Evolutionary conservation across 2,113 vertebrate species (phyloP), one percentile per base, ranked within the genome.

Genomic region (Psophia crepitans): DNA sequence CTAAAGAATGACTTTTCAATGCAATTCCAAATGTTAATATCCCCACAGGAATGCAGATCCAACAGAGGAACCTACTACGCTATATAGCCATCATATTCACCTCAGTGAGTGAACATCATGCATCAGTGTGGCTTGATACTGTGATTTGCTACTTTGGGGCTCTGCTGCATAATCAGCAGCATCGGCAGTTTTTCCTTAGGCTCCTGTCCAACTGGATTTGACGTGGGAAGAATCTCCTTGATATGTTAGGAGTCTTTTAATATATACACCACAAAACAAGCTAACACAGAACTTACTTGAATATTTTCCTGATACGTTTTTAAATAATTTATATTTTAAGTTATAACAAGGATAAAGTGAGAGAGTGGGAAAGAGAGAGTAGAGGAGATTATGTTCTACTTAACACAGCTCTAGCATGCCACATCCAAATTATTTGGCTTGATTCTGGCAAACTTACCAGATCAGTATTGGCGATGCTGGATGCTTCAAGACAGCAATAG

Each of bases 11-110:
- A 84, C 85, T 97, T 97, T 94, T 96, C 94, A 92, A 69, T 95
- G 89, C 44, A 93, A 92, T 96, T 96, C 91, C 57, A 93, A 96
- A 97, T 92, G 89, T 91, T 97, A 96, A 95, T 96, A 95, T 92
- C 87, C 92, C 71, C 87, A 89, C 68, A 94, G 91, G 87, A 97
- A 93, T 60, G 71, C 81, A 96, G 90, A 92, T 95, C 83, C 70
- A 87, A 93, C 87, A 93, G 92, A 90, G 78, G 84, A 94, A 86
- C 83, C 60, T 89, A 76, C 77, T 75, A 75, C 11, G 49, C 70
- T 89, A 78, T 87, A 63, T 24, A 95, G 75, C 85, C 75, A 90
- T 96, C 94, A 94, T 92, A 95, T 94, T 96, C 89, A 97, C 85
- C 85, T 93, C 94, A 61, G 80, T 95, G 93, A 96, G 53, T 76